Base-by-base conservation (phyloP, 2,888 invertebrate genomes). In the Aromia moschata region DNA sequence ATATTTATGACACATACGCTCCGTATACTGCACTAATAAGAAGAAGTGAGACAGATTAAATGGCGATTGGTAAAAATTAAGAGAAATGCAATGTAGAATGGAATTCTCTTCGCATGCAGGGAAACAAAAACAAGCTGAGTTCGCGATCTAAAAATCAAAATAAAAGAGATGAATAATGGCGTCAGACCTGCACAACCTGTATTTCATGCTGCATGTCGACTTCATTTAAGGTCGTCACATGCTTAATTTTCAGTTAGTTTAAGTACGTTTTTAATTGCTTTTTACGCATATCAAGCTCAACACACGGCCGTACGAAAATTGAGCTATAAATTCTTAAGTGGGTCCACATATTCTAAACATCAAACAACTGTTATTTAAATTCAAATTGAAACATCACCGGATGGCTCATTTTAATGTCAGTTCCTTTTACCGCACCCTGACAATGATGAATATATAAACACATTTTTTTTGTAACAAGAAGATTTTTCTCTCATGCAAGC, bases 141-240 rank as follows among this genome's bases (percentile, higher is more conserved):
- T 72, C 67, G 70, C 74, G 74, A 75, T 75, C 73, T 73, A 72
- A 74, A 80, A 80, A 80, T 77, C 79, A 77, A 80, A 80, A 79
- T 79, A 80, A 80, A 80, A 78, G 79, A 78, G 78, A 80, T 80
- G 80, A 80, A 72, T 80, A 79, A 80, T 80, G 80, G 79, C 80
- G 79, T 77, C 78, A 74, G 77, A 80, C 80, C 75, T 74, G 81
- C 76, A 74, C 75, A 77, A 80, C 81, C 80, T 79, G 81, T 81
- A 80, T 80, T 80, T 79, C 77, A 79, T 78, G 79, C 77, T 71
- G 65, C 72, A 77, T 79, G 79, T 79, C 79, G 76, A 77, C 79
- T 79, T 80, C 79, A 80, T 80, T 80, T 79, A 77, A 75, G 77
- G 71, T 76, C 78, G 77, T 79, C 79, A 79, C 77, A 75, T 73